phyloP scores from a whole-genome alignment of 2,888 invertebrate species.

The Thyatira batis region DNA sequence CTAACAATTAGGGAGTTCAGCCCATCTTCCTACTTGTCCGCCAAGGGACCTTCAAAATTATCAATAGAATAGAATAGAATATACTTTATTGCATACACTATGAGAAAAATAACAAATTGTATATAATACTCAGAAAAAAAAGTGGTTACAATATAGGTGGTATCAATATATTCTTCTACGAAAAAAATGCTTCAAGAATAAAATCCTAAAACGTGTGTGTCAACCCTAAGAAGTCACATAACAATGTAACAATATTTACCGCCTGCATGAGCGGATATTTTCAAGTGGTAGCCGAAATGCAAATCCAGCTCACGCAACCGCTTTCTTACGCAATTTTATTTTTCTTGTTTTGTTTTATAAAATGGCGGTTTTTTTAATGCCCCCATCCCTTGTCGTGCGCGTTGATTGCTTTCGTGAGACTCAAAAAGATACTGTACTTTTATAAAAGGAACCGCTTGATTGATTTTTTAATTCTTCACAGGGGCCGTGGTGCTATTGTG shows the following conservation, averaged over 20 bases:
- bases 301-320: slow-evolving; percentile 41
- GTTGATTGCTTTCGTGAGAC: slow-evolving; percentile 74
- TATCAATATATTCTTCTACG: no score
- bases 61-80: no score
- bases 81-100: no score
- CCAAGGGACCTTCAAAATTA: no score
- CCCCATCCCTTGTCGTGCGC: slow-evolving; percentile 41
- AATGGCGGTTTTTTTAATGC: slow-evolving; percentile 17
- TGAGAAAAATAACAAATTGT: no score
- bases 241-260: not conserved
- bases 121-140: no score
- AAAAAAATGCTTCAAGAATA: no score
- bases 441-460: slow-evolving; percentile 57
- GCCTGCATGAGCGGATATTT: slow-evolving; percentile 11
- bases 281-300: slow-evolving; percentile 58
- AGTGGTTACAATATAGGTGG: no score
- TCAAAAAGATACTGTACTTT: slow-evolving; percentile 65
- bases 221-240: not conserved
- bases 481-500: no score
- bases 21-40: no score
- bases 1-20: no score
- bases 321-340: slow-evolving; percentile 44
- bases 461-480: slow-evolving; percentile 6
- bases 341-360: slow-evolving; percentile 35
- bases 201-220: no score